Conservation (phyloP, 2,797 vertebrate species). For the Onychomys torridus region DNA sequence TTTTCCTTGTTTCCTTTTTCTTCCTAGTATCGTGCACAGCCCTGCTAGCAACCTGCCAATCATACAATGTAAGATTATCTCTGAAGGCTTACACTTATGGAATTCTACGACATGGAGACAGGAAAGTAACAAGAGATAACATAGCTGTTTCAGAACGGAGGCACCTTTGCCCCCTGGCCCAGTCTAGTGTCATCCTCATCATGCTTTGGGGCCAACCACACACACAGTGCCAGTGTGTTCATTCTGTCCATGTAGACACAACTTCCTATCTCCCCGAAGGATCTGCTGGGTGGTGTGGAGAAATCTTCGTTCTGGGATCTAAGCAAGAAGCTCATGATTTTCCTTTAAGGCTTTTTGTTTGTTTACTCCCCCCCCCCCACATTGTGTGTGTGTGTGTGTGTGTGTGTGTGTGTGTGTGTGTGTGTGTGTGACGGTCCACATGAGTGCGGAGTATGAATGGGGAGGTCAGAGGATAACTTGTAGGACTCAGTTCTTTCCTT, state of each 20-base stretch:
- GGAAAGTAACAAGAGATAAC: neutral
- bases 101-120: neutral
- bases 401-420: neutral
- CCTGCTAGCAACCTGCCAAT: neutral
- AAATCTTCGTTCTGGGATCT: neutral
- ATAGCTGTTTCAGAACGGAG: neutral
- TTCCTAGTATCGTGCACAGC: neutral
- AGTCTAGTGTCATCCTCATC: neutral
- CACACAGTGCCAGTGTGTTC: neutral
- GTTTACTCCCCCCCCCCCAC: no score
- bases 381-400: neutral
- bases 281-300: neutral
- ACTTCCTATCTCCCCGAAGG: neutral
- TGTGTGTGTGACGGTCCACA: neutral
- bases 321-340: neutral
- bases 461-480: neutral
- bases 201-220: neutral
- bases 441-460: neutral
- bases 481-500: neutral
- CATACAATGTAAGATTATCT: neutral
- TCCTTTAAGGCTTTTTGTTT: neutral
- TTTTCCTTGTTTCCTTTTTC: constrained; percentile 12
- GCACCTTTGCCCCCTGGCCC: neutral
- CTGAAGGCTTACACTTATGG: neutral
- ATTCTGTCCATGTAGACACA: neutral